Conservation (phyloP, 2,888 invertebrate genomes). For the Mesoligia furuncula region DNA sequence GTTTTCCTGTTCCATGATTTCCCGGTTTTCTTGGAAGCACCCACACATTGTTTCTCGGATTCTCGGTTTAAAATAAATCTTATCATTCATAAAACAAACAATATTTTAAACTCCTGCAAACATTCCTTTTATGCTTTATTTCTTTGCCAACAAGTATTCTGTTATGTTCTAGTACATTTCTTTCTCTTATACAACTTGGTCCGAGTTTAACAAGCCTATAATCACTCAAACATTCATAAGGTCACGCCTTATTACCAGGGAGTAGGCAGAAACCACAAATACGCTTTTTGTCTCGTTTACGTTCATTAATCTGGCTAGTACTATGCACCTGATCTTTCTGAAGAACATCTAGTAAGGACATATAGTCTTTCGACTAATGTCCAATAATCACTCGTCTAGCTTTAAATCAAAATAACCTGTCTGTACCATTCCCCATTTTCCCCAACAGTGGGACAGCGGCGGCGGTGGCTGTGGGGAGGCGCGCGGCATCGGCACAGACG, state of each 20-base stretch:
- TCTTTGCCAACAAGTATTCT: neutral
- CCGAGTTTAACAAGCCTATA: too few species aligned
- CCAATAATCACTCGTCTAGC: neutral
- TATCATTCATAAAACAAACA: neutral
- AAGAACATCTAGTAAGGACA: neutral
- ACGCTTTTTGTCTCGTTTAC: too few species aligned
- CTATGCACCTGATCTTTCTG: neutral
- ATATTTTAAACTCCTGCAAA: neutral
- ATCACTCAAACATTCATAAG: neutral
- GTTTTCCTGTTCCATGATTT: neutral
- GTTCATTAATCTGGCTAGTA: neutral
- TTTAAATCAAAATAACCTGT: neutral
- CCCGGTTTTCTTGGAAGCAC: neutral
- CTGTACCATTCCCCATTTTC: neutral
- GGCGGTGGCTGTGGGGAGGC: conserved; percentile 90
- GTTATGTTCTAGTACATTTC: neutral
- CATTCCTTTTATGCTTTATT: too few species aligned
- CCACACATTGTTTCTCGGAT: neutral
- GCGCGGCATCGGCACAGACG: conserved; percentile 98
- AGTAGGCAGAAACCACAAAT: neutral
- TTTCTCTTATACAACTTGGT: neutral
- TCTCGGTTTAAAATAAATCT: neutral
- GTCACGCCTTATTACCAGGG: too few species aligned
- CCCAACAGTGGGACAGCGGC: conserved; percentile 83
- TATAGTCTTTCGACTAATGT: neutral